Percentiles rank a stretch among this genome's conserved stretches.
Evolutionary conservation across 2,888 invertebrate genomes (phyloP).

Genomic region (Acrocyrtus sp.): DNA sequence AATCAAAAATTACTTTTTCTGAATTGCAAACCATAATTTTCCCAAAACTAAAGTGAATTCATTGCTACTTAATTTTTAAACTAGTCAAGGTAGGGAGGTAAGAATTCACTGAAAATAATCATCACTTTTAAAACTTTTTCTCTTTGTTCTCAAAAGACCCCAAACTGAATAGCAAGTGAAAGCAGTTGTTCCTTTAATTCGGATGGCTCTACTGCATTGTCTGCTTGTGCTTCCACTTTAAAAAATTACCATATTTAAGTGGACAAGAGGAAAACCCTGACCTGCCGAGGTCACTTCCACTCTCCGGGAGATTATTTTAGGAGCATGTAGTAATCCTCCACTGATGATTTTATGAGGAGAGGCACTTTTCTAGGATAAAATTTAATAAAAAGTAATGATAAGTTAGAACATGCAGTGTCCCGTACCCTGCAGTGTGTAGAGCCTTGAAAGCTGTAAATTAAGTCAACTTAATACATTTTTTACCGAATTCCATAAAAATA

Average conservation of each 20-base stretch:
- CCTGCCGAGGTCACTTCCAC: conserved; percentile 44
- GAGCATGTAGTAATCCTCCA: no score
- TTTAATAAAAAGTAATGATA: conserved; percentile 27
- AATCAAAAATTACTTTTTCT: no score
- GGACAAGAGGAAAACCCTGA: conserved; percentile 38
- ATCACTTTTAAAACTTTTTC: not conserved
- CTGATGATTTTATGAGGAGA: no score
- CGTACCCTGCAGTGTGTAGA: no score
- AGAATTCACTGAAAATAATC: not conserved
- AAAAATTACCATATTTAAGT: conserved; percentile 46
- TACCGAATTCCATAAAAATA: not conserved
- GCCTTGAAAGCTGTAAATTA: conserved; percentile 31
- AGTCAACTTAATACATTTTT: conserved; percentile 37
- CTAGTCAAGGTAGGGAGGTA: not conserved
- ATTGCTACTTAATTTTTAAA: not conserved
- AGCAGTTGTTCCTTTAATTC: no score
- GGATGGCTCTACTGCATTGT: no score
- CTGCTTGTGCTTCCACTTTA: no score
- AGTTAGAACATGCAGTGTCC: not conserved
- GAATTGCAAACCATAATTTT: no score
- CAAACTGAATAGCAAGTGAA: not conserved
- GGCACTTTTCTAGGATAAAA: not conserved
- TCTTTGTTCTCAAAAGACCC: not conserved
- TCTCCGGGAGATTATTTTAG: conserved; percentile 30
- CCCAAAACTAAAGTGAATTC: no score